A percentile compares a stretch with the other conserved stretches of the same genome.
Evolutionary conservation across 2,888 invertebrate species (phyloP).

Genomic region (Pristionchus fissidentatus): DNA sequence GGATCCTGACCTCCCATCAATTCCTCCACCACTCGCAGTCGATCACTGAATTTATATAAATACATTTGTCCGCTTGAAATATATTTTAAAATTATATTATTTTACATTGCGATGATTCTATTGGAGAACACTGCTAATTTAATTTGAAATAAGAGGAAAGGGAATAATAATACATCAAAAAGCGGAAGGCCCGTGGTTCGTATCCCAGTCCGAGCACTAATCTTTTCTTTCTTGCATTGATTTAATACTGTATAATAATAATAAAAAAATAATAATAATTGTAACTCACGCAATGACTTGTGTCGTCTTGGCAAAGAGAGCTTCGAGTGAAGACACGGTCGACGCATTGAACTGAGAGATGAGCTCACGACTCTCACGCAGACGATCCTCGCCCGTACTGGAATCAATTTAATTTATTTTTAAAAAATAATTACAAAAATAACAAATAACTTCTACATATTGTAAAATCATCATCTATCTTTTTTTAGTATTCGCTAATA

Average conservation of each 20-base stretch:
- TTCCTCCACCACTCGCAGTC: conserved; percentile 36
- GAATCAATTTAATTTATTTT: neutral
- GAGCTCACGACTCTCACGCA: conserved; percentile 19
- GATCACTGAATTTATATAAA: neutral
- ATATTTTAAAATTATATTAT: neutral
- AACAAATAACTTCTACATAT: neutral
- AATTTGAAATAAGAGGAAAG: too few relatives aligned
- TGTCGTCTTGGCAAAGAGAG: conserved; percentile 9
- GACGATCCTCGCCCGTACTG: conserved; percentile 6
- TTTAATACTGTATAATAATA: too few relatives aligned
- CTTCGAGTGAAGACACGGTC: conserved; percentile 25
- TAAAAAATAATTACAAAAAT: neutral
- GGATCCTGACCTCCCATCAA: neutral
- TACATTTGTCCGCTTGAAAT: neutral
- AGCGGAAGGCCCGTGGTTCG: too few relatives aligned
- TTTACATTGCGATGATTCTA: neutral
- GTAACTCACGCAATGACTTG: conserved; percentile 5
- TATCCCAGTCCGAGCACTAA: too few relatives aligned
- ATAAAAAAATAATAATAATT: neutral
- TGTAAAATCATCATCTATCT: too few relatives aligned
- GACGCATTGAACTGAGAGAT: conserved; percentile 21
- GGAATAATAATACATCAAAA: too few relatives aligned
- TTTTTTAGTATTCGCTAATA: too few relatives aligned
- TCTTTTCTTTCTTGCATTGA: too few relatives aligned
- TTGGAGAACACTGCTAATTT: neutral